phyloP scores from a whole-genome alignment of 2,888 invertebrate species.

The Sphinx pinastri region DNA sequence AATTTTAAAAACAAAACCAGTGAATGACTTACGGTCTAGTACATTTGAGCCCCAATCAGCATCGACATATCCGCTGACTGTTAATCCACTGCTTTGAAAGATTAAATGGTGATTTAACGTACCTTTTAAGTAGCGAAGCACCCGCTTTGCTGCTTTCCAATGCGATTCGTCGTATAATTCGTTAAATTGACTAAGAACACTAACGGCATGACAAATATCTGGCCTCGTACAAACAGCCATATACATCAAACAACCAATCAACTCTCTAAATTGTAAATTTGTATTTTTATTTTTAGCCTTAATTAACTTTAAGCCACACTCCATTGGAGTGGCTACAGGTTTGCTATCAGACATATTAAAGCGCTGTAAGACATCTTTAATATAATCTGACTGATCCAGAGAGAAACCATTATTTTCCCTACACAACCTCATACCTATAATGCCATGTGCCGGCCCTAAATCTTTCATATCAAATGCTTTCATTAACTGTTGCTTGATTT shows the following conservation, averaged over 20 bases:
- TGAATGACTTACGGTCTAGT: neutral
- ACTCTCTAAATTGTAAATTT: neutral
- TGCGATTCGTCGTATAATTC: neutral
- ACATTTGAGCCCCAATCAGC: neutral
- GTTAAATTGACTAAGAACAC: neutral
- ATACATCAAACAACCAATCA: neutral
- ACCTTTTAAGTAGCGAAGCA: neutral
- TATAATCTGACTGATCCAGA: too few relatives aligned
- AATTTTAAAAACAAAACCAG: neutral
- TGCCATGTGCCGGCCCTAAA: too few relatives aligned
- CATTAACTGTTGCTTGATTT: too few relatives aligned
- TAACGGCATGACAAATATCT: neutral
- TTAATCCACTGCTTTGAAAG: neutral
- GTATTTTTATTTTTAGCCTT: neutral
- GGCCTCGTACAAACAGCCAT: neutral
- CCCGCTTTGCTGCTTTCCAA: neutral
- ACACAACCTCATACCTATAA: too few relatives aligned
- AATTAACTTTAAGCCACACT: too few relatives aligned
- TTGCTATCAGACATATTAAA: too few relatives aligned
- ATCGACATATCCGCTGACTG: neutral
- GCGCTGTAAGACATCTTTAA: too few relatives aligned
- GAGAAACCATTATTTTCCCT: too few relatives aligned
- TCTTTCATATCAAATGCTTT: too few relatives aligned
- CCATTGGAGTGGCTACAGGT: too few relatives aligned
- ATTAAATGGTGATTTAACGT: neutral